These are phyloP conservation scores for Petrocephalus sullivani DNA, from an alignment of 2,797 vertebrate genomes.

Conservation along the genomic window DNA sequence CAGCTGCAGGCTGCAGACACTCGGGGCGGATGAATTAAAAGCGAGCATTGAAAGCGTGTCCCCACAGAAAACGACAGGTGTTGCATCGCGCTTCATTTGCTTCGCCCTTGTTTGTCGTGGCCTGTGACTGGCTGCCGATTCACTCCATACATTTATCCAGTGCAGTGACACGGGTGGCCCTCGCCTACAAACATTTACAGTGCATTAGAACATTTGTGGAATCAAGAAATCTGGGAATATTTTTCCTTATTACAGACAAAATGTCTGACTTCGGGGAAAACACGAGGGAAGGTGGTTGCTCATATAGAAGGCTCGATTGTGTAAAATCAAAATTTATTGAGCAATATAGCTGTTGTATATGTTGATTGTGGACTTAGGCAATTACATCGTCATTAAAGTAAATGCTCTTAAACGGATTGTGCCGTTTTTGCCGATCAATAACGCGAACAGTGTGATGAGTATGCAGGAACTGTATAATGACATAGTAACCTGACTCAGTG, in stretches of 20 bases:
- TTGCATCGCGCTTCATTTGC: constrained; percentile 71
- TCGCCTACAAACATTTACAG: not conserved
- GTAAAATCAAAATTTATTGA: not conserved
- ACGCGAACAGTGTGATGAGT: not conserved
- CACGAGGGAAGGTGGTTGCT: not conserved
- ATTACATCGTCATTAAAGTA: not conserved
- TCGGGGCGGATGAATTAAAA: constrained; percentile 62
- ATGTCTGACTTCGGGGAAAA: not conserved
- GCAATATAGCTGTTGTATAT: not conserved
- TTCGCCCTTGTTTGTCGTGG: constrained; percentile 54
- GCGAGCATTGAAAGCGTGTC: constrained; percentile 66
- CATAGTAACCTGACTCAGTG: not conserved
- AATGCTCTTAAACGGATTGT: not conserved
- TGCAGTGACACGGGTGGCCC: not conserved
- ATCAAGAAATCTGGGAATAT: not conserved
- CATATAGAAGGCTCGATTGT: not conserved
- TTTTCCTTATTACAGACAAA: not conserved
- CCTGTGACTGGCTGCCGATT: constrained; percentile 40
- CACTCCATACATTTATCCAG: not conserved
- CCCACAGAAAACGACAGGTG: constrained; percentile 84
- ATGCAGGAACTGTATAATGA: not conserved
- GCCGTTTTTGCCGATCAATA: not conserved
- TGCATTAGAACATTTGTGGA: not conserved
- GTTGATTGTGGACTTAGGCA: not conserved
- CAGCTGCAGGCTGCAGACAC: constrained; percentile 70